Evolutionary conservation across 2,113 vertebrate species (phyloP).

Genomic region (Smithornis capensis): DNA sequence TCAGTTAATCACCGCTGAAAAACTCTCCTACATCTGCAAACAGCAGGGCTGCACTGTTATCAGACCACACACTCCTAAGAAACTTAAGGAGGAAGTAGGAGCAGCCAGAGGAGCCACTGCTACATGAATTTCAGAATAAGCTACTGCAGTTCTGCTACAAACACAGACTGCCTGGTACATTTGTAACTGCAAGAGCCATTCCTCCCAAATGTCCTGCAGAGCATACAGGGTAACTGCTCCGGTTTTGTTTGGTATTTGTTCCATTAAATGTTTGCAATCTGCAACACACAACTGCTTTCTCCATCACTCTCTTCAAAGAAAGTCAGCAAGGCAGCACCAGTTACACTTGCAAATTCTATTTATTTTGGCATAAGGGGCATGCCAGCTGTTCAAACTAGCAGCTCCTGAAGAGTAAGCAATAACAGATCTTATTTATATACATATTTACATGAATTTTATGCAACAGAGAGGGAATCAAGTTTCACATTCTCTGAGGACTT

Average conservation of each 20-base stretch:
- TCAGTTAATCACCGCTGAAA: background rate
- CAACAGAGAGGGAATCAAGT: background rate
- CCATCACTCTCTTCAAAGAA: background rate
- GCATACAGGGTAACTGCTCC: background rate
- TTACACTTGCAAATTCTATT: background rate
- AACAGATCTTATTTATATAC: background rate
- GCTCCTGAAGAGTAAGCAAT: background rate
- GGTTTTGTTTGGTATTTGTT: background rate
- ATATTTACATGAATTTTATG: background rate
- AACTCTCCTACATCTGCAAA: background rate
- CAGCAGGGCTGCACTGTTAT: background rate
- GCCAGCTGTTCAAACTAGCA: background rate
- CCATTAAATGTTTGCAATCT: background rate
- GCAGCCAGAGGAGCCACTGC: background rate
- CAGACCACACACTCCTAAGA: background rate
- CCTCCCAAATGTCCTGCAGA: background rate
- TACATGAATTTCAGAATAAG: background rate
- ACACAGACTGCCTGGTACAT: background rate
- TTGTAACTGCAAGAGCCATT: background rate
- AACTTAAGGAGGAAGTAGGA: background rate
- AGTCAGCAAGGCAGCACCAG: background rate
- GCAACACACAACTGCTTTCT: background rate
- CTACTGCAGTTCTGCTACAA: background rate
- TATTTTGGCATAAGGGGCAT: background rate
- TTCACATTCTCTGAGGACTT: background rate